These are phyloP conservation scores for Entomobrya multifasciata DNA, from an alignment of 2,888 invertebrate species.

Conservation along the genomic window DNA sequence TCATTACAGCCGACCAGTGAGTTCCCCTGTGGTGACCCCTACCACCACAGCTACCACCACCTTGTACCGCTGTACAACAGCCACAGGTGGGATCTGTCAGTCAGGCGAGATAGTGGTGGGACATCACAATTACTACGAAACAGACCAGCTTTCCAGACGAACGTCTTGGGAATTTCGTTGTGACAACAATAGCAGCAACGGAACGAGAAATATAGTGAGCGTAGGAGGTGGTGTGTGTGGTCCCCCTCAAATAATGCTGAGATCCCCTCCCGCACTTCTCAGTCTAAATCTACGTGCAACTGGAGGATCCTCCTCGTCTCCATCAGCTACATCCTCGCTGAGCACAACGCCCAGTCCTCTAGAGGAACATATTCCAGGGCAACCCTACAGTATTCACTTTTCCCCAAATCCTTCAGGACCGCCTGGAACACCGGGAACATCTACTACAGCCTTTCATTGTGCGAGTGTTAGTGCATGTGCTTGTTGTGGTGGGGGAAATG, in stretches of 20 bases:
- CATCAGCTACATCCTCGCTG: neutral
- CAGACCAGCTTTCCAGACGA: neutral
- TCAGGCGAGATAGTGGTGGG: no score
- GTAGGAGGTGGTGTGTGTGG: neutral
- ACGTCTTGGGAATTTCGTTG: conserved; percentile 9
- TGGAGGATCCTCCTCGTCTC: neutral
- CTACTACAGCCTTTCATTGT: conserved; percentile 1
- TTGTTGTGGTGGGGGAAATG: conserved; percentile 20
- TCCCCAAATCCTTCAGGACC: no score
- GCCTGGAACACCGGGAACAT: neutral
- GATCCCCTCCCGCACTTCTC: neutral
- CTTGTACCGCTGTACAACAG: no score
- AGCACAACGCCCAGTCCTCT: conserved; percentile 48
- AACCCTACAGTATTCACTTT: neutral
- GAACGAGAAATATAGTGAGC: neutral
- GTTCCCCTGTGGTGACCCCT: no score
- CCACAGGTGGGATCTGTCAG: no score
- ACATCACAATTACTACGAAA: neutral
- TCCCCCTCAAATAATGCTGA: neutral
- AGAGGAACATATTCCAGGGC: conserved; percentile 33
- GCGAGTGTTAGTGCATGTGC: conserved; percentile 27
- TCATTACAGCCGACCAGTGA: no score
- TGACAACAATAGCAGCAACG: neutral
- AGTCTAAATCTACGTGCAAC: neutral
- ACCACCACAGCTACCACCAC: no score